A percentile compares a stretch with the other conserved stretches of the same genome.
These are phyloP conservation scores for Choloepus hoffmanni DNA, from an alignment of 2,113 vertebrate species.

Conservation along the genomic window DNA sequence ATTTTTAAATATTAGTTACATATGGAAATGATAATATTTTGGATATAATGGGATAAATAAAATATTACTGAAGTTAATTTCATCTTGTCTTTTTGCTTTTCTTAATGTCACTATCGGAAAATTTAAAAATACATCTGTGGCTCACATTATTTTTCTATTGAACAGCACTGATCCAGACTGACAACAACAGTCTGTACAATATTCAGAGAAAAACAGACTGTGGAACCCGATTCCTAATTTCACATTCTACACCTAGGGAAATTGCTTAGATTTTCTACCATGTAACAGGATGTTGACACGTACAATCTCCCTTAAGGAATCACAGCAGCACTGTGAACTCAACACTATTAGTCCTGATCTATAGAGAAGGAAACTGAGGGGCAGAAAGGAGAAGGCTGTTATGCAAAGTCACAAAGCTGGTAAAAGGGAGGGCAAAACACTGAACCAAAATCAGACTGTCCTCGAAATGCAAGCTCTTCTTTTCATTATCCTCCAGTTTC, in stretches of 20 bases:
- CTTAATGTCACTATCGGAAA: neutral
- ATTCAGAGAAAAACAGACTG: neutral
- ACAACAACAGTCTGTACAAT: neutral
- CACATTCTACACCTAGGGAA: neutral
- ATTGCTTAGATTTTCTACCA: neutral
- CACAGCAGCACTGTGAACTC: neutral
- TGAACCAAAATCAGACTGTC: neutral
- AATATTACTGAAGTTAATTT: constrained; percentile 28
- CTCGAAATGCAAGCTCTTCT: neutral
- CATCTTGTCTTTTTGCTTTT: neutral
- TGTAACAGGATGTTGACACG: neutral
- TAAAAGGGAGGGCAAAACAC: neutral
- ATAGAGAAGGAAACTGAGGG: neutral
- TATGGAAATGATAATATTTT: constrained; percentile 21
- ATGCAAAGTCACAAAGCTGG: neutral
- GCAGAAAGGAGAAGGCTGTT: neutral
- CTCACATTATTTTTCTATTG: neutral
- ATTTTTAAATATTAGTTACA: neutral
- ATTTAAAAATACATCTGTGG: neutral
- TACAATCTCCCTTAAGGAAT: neutral
- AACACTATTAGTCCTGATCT: neutral
- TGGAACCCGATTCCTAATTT: neutral
- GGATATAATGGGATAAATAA: neutral
- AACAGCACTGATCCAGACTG: neutral
- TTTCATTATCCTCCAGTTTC: neutral